Base-by-base conservation (phyloP, 2,888 invertebrate genomes). In the Molanna angustata region DNA sequence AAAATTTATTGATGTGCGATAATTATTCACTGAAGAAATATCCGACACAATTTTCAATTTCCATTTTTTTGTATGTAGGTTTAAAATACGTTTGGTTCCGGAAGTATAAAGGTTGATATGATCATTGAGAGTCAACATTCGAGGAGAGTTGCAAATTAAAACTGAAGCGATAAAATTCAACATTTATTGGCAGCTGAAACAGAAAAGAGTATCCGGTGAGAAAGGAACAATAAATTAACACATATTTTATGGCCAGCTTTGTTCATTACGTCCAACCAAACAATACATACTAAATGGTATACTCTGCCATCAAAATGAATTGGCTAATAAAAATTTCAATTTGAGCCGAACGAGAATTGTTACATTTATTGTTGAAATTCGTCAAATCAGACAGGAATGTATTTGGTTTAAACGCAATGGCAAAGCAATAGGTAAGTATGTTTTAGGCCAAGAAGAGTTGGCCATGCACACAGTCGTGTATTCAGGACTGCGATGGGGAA, bases 391-490 rank as follows among this genome's bases (percentile, higher is more conserved):
- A n/a, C n/a, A n/a, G n/a, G n/a, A n/a, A n/a, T n/a, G 20, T 35
- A 40, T 39, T 40, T 48, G 40, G 11, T 27, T 48, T 13, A 44
- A 46, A 48, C 51, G 52, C 48, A 57, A 43, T 50, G 51, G 22
- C 48, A 43, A 41, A 52, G 43, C 53, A 27, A n/a, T n/a, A n/a
- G n/a, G n/a, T 46, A 20, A 53, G 56, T 57, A 57, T 53, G 13
- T 50, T 53, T 57, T 51, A 16, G 58, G 58, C 58, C 58, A 58
- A 58, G 55, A 52, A 57, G 49, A 52, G 66, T 66, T 71, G 67
- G 69, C 69, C 79, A 79, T 80, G 80, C 80, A 73, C 74, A 78
- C 80, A 80, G 79, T 74, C 79, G 67, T 69, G 79, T 79, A 77
- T 76, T 75, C 71, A 74, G 75, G 78, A 76, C 79, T 79, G 80